Conservation (phyloP, 2,888 invertebrate genomes). For the Lithodes maja region DNA sequence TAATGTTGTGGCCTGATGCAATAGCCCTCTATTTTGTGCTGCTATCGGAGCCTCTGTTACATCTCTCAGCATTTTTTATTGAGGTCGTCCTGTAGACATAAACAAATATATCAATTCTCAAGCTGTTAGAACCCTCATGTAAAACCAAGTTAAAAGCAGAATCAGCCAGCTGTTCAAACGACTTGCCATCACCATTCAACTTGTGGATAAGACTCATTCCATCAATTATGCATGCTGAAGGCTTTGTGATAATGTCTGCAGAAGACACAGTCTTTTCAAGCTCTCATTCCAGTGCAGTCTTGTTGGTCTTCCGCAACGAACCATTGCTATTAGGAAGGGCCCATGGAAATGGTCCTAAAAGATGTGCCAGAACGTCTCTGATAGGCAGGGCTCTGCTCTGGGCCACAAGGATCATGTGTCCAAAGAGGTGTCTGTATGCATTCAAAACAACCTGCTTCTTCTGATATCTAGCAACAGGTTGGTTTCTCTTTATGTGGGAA, state of each 20-base stretch:
- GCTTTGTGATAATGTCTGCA: slow-evolving; percentile 12
- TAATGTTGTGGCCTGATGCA: background rate
- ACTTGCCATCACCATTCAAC: slow-evolving; percentile 36
- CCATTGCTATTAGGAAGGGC: slow-evolving; percentile 27
- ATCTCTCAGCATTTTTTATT: slow-evolving; percentile 6
- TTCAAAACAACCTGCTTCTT: background rate
- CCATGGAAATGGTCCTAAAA: slow-evolving; percentile 21
- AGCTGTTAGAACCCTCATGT: background rate
- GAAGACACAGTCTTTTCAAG: slow-evolving; percentile 37
- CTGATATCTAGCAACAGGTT: background rate
- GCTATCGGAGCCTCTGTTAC: background rate
- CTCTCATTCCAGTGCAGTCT: slow-evolving; percentile 32
- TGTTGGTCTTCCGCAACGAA: slow-evolving; percentile 26
- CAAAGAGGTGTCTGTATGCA: background rate
- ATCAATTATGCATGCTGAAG: slow-evolving; percentile 34
- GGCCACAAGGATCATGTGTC: slow-evolving; percentile 2
- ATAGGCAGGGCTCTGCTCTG: background rate
- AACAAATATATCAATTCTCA: slow-evolving; percentile 34
- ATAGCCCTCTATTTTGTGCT: background rate
- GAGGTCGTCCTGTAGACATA: background rate
- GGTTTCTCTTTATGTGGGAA: slow-evolving; percentile 8
- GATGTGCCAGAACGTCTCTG: slow-evolving; percentile 17
- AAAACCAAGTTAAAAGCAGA: background rate
- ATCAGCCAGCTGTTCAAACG: slow-evolving; percentile 24
- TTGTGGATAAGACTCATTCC: slow-evolving; percentile 33